phyloP scores from a whole-genome alignment of 2,888 invertebrate species.

The Cyclophora albipunctata region DNA sequence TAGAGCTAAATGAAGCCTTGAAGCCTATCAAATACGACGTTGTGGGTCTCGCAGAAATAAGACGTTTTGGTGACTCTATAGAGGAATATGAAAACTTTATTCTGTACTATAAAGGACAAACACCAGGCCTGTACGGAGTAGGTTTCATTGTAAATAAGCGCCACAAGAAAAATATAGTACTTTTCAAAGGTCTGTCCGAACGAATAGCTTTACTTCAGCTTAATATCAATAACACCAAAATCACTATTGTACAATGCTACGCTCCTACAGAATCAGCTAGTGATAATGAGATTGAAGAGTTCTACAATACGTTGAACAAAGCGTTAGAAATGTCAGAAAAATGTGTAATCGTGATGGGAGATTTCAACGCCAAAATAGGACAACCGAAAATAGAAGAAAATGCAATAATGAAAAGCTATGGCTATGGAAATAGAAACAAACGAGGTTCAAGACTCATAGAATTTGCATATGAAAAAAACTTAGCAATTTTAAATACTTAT shows the following conservation, averaged over 20 bases:
- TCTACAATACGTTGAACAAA: not conserved
- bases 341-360: not conserved
- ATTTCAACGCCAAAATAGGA: not conserved
- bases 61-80: not conserved
- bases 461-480: not conserved
- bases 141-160: constrained; percentile 4
- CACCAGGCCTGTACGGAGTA: not conserved
- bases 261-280: not conserved
- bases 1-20: not conserved
- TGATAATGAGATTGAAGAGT: not conserved
- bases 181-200: constrained; percentile 2
- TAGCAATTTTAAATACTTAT: not conserved
- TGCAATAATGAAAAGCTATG: not conserved
- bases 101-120: constrained; percentile 3
- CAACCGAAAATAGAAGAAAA: not conserved
- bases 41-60: not conserved
- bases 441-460: not conserved
- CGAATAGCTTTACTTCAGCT: constrained; percentile 1
- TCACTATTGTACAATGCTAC: not conserved
- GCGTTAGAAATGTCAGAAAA: not conserved
- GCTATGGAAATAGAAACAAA: not conserved
- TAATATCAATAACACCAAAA: not conserved
- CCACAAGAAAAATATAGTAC: not conserved
- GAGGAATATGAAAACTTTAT: not conserved
- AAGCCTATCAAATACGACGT: not conserved